phyloP scores from a whole-genome alignment of 2,888 invertebrate genomes.

The Drosophila bunnanda region DNA sequence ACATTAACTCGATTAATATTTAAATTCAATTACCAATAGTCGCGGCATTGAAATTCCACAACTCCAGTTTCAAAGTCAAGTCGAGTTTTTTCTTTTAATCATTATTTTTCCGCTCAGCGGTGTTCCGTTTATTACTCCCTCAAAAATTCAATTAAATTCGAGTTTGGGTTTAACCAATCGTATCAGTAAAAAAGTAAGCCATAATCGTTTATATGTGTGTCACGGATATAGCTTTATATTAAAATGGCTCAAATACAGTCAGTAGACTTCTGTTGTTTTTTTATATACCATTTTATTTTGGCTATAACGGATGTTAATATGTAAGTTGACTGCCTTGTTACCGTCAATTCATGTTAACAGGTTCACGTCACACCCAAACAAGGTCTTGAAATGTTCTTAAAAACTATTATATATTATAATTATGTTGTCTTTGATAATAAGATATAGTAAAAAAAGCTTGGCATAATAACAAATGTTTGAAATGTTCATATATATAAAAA shows the following conservation, averaged over 20 bases:
- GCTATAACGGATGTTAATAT: not conserved
- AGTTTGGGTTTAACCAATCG: not conserved
- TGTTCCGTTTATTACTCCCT: conserved; percentile 4
- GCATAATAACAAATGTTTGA: not conserved
- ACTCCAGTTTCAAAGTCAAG: conserved; percentile 10
- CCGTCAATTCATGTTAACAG: not conserved
- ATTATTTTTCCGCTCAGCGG: conserved; percentile 10
- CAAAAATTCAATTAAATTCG: not conserved
- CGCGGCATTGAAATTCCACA: conserved; percentile 13
- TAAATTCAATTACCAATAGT: not conserved
- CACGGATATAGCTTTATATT: conserved; percentile 3
- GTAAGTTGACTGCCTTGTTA: not conserved
- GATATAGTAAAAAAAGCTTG: not conserved
- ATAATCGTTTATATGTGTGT: not conserved
- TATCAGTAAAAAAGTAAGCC: not conserved
- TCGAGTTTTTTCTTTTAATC: conserved; percentile 1
- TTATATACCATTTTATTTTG: too few relatives aligned
- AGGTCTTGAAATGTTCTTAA: not conserved
- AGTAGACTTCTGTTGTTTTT: not conserved
- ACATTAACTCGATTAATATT: not conserved
- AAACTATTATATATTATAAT: not conserved
- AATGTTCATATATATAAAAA: not conserved
- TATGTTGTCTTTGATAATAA: not conserved
- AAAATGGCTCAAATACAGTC: not conserved
- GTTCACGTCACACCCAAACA: not conserved